Evolutionary conservation across 2,888 invertebrate genomes (phyloP).

Genomic region (Xestia ashworthii): DNA sequence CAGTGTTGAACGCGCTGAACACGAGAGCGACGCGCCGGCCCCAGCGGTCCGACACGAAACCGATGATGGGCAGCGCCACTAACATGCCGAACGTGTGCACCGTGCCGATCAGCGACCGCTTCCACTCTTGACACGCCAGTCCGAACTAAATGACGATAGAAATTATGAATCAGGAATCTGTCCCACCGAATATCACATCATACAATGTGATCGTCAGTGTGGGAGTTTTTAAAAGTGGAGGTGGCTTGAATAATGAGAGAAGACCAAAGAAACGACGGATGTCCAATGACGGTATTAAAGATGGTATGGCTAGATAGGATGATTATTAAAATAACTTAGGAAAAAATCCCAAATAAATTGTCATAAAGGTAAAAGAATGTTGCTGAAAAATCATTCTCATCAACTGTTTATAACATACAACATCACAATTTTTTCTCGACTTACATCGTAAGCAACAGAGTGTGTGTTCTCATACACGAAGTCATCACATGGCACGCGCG

Average conservation of each 20-base stretch:
- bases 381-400: neutral
- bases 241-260: neutral
- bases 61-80: slow-evolving; percentile 92
- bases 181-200: neutral
- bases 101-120: slow-evolving; percentile 93
- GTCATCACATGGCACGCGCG: slow-evolving; percentile 71
- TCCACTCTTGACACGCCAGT: slow-evolving; percentile 92
- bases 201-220: neutral
- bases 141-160: slow-evolving; percentile 84
- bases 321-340: neutral
- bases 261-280: neutral
- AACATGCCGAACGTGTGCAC: slow-evolving; percentile 92
- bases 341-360: neutral
- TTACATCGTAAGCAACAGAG: slow-evolving; percentile 83
- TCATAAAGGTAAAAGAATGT: neutral
- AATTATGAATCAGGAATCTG: neutral
- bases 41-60: slow-evolving; percentile 93
- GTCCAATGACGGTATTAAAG: no score
- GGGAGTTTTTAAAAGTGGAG: no score
- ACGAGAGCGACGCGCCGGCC: slow-evolving; percentile 91
- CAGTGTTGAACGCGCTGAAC: slow-evolving; percentile 90
- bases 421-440: slow-evolving; percentile 52
- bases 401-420: neutral
- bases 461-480: slow-evolving; percentile 79
- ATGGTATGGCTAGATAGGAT: no score